Evolutionary conservation across 1,140 invertebrate genomes (phyloP).

Genomic region (Drosophila kurseongensis): DNA sequence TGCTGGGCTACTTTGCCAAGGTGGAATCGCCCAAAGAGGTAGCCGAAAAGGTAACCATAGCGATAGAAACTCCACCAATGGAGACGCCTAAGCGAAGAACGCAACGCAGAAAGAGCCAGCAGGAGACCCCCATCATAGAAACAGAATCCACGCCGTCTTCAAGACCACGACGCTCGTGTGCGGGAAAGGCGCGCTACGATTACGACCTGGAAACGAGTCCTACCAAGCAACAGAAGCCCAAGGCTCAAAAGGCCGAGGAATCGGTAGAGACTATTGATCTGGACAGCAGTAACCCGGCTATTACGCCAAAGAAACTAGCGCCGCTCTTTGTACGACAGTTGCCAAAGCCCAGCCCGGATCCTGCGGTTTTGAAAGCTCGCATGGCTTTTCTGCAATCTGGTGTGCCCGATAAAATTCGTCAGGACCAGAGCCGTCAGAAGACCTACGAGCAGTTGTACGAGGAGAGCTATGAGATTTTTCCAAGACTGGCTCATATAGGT

Average conservation of each 20-base stretch:
- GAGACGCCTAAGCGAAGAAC: conserved; percentile 63
- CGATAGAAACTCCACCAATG: conserved; percentile 17
- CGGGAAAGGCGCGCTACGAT: conserved; percentile 74
- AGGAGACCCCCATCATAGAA: conserved; percentile 7
- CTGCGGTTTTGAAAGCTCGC: conserved; percentile 85
- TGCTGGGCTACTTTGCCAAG: conserved; percentile 86
- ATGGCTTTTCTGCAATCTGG: conserved; percentile 87
- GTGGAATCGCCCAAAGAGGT: conserved; percentile 63
- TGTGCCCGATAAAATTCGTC: conserved; percentile 86
- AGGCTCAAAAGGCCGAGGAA: conserved; percentile 11
- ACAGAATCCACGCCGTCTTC: conserved; percentile 46
- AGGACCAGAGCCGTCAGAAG: conserved; percentile 84
- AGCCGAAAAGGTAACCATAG: conserved; percentile 2
- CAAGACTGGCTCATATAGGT: conserved; percentile 85
- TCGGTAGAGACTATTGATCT: conserved; percentile 64
- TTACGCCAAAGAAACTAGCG: conserved; percentile 85
- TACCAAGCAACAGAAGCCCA: conserved; percentile 29
- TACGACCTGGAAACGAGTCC: conserved; percentile 74
- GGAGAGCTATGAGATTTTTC: conserved; percentile 85
- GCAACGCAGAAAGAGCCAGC: conserved; percentile 18
- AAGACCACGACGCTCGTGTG: conserved; percentile 74
- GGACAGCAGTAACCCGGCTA: conserved; percentile 56
- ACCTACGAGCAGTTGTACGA: conserved; percentile 77
- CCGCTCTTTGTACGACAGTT: conserved; percentile 86
- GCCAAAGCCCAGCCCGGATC: conserved; percentile 86